Base-by-base conservation (phyloP, 2,113 vertebrate species). In the Falco punctatus region DNA sequence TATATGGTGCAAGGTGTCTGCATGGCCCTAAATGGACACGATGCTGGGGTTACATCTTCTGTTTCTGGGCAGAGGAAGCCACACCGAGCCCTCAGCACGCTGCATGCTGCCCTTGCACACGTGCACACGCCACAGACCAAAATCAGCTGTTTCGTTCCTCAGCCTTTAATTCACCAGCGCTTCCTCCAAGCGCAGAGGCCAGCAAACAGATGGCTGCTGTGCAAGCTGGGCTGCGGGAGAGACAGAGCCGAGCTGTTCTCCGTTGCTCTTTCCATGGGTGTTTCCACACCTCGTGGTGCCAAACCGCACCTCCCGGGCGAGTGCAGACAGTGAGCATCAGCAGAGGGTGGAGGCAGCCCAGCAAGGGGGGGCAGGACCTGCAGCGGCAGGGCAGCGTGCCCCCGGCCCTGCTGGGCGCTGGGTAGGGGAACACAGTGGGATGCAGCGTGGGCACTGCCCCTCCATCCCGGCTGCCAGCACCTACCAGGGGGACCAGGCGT, bases 321-420 rank as follows among this genome's bases (percentile, higher is more conserved):
- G 22, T 8, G 82, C 62, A 1, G 9, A 8, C 42, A 55, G 66
- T 6, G 2, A 69, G 17, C 4, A 21, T 42, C 6, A 3, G 20
- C 6, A 3, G 51, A 33, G 61, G 54, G 32, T 18, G 59, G 27
- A 33, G 40, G 38, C 28, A 30, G 22, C n/a, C 19, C 69, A 1
- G 48, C 1, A 3, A 13, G 23, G 13, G 59, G 32, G n/a, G 8
- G n/a, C 40, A 10, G 44, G 46, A 28, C 35, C 52, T 5, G 8
- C 2, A 9, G 20, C 1, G 16, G 32, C 18, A 22, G 59, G 17
- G 30, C 42, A 30, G 51, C 0, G 0, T 14, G 58, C 33, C 13
- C 46, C 9, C 1, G 6, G 65, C 46, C 44, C 75, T 3, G 51
- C 49, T 14, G 42, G 42, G 42, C 42, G 13, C 42, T 13, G 42